A percentile compares a stretch with the other conserved stretches of the same genome.
These are phyloP conservation scores for Eupithecia dodoneata DNA, from an alignment of 2,888 invertebrate genomes.

Conservation along the genomic window DNA sequence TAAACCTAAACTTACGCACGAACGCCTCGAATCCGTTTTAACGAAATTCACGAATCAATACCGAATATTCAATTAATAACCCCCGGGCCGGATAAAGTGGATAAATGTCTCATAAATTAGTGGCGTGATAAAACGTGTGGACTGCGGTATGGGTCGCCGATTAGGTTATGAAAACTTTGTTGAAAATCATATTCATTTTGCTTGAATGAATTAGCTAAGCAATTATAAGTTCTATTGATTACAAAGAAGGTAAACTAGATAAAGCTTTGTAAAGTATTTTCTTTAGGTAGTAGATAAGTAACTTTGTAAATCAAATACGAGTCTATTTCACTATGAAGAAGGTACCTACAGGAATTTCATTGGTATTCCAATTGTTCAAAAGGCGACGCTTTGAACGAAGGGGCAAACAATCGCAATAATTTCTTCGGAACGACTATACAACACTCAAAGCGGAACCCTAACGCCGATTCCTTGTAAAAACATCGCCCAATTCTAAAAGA, in stretches of 20 bases:
- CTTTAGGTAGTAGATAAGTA: neutral
- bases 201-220: neutral
- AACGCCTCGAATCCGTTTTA: conserved; percentile 33
- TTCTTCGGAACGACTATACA: conserved; percentile 14
- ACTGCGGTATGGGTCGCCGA: conserved; percentile 23
- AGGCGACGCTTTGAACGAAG: neutral
- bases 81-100: conserved; percentile 49
- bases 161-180: conserved; percentile 33
- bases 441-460: conserved; percentile 13
- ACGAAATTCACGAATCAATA: conserved; percentile 48
- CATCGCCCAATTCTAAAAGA: conserved; percentile 31
- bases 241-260: neutral
- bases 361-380: neutral
- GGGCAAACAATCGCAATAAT: neutral
- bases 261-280: neutral
- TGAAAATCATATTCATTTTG: conserved; percentile 1
- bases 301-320: neutral
- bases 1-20: conserved; percentile 42
- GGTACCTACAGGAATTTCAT: neutral
- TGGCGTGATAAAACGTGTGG: conserved; percentile 50
- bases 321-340: neutral
- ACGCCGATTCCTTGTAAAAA: conserved; percentile 27
- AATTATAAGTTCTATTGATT: neutral
- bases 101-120: conserved; percentile 58
- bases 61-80: conserved; percentile 56